These are phyloP conservation scores for Actenoides hombroni DNA, from an alignment of 2,113 vertebrate genomes.

Conservation along the genomic window DNA sequence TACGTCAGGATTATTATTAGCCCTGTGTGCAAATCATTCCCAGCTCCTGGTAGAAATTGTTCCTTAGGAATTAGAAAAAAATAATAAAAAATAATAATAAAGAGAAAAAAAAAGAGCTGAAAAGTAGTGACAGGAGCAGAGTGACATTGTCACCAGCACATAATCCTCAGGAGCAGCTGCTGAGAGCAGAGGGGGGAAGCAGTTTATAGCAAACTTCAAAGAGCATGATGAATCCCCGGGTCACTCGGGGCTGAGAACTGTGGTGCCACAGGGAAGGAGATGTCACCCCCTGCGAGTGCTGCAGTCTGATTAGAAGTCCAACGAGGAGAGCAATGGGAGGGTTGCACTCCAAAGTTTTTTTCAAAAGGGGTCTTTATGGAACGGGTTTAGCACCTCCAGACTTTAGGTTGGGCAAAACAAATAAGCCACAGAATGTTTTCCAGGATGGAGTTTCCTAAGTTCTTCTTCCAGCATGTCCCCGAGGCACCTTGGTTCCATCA, in stretches of 20 bases:
- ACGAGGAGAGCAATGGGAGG: neutral
- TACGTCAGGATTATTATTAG: neutral
- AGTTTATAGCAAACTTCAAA: neutral
- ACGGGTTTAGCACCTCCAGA: neutral
- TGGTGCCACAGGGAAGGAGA: neutral
- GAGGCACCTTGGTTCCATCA: neutral
- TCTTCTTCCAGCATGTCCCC: neutral
- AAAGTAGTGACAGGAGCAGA: neutral
- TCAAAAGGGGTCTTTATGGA: neutral
- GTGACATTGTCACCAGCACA: neutral
- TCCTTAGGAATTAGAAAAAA: neutral
- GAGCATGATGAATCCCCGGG: neutral
- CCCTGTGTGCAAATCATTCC: neutral
- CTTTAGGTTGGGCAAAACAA: neutral
- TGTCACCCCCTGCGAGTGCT: neutral
- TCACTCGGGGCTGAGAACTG: neutral
- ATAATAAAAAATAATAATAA: neutral
- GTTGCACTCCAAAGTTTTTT: neutral
- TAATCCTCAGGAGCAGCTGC: constrained; percentile 41
- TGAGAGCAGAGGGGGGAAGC: neutral
- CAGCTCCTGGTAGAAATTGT: neutral
- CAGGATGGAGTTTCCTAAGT: neutral
- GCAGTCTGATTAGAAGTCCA: constrained; percentile 28
- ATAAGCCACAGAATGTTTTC: neutral
- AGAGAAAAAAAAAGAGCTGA: neutral